Conservation (phyloP, 2,113 vertebrate genomes). For the Petaurus breviceps region DNA sequence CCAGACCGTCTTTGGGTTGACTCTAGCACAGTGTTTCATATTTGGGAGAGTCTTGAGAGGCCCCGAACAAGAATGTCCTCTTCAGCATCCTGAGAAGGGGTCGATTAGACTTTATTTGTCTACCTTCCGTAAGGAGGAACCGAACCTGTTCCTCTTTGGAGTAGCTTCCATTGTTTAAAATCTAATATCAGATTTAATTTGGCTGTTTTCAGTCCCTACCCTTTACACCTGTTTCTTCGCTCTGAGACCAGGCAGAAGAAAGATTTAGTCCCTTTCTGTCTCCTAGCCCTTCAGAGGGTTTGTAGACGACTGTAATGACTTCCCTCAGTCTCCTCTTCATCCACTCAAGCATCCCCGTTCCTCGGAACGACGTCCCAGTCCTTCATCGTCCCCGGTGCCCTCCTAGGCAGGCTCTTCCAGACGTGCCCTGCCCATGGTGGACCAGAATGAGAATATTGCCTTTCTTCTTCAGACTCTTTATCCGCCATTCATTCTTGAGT, state of each 20-base stretch:
- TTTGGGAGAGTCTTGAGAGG: background rate
- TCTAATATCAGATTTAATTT: conserved; percentile 34
- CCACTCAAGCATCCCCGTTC: background rate
- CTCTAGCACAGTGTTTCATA: background rate
- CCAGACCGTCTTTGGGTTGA: background rate
- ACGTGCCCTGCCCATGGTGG: background rate
- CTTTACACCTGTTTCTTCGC: background rate
- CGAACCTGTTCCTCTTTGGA: background rate
- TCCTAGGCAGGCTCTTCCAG: background rate
- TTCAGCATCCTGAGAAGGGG: background rate
- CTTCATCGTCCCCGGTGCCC: background rate
- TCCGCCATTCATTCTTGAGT: background rate
- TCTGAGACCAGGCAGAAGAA: background rate
- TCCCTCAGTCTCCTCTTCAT: background rate
- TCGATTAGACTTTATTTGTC: background rate
- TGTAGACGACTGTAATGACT: background rate
- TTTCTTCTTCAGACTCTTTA: background rate
- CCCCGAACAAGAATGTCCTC: background rate
- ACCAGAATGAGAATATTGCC: background rate
- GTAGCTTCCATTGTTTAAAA: background rate
- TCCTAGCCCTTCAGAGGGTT: background rate
- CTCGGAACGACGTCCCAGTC: background rate
- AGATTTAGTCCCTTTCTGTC: background rate
- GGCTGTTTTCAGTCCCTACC: background rate
- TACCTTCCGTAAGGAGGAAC: background rate